Conservation (phyloP, 2,888 invertebrate genomes). For the Cepaea hortensis region DNA sequence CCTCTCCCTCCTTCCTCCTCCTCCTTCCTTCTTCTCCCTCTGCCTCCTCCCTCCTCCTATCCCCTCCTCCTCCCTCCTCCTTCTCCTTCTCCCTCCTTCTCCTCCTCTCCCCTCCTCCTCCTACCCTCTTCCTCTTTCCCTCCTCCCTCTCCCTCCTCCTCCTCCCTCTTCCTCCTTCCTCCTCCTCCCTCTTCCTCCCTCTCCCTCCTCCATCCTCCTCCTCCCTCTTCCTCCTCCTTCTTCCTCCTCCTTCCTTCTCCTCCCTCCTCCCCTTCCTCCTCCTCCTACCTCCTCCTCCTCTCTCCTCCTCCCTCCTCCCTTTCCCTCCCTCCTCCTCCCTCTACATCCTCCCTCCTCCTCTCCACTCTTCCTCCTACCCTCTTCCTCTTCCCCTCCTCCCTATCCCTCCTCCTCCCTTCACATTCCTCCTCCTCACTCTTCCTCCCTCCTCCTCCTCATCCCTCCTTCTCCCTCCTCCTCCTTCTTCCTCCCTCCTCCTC, state of each 20-base stretch:
- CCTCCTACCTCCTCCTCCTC: too few relatives aligned
- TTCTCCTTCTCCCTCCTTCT: too few relatives aligned
- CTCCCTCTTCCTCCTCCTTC: conserved; percentile 2
- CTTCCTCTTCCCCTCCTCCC: too few relatives aligned
- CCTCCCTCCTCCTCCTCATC: too few relatives aligned
- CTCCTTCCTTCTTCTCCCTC: neutral
- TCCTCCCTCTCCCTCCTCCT: neutral
- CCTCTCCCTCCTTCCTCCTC: too few relatives aligned
- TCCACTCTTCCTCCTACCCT: too few relatives aligned
- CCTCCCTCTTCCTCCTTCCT: neutral
- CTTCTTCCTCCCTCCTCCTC: neutral
- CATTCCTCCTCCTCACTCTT: too few relatives aligned
- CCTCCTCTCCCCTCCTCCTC: too few relatives aligned
- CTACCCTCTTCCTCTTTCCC: too few relatives aligned
- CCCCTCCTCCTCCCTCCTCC: neutral
- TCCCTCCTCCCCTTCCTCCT: neutral
- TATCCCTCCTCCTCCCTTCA: too few relatives aligned
- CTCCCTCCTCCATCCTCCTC: too few relatives aligned
- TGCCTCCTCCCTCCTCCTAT: too few relatives aligned
- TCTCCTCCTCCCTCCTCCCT: neutral
- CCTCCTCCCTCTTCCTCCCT: neutral
- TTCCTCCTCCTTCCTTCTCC: conserved; percentile 5
- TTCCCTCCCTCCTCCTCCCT: conserved; percentile 5
- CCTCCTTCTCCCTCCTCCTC: neutral
- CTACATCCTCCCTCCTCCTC: neutral